phyloP scores from a whole-genome alignment of 53 echinoderm and acorn worm species.

The Temnopleurus reevesii region DNA sequence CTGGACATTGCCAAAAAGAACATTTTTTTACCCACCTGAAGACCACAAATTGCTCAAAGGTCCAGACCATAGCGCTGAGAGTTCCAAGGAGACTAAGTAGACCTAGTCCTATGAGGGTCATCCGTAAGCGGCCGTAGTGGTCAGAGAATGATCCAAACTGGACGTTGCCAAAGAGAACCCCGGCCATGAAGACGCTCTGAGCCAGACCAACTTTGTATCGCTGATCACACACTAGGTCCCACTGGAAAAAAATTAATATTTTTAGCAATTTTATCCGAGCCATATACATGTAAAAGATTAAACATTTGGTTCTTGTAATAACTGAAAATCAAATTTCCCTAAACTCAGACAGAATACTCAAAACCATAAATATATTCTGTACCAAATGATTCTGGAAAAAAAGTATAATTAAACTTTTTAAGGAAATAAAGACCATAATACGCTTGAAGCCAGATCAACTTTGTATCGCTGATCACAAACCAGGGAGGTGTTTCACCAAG shows the following conservation, averaged over 20 bases:
- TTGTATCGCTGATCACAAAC: slow-evolving; percentile 79
- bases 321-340: too few relatives aligned
- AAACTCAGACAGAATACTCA: too few relatives aligned
- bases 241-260: too few relatives aligned
- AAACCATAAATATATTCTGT: too few relatives aligned
- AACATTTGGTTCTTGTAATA: too few relatives aligned
- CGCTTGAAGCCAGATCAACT: slow-evolving; percentile 65
- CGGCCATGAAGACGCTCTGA: slow-evolving; percentile 81
- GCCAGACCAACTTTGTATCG: slow-evolving; percentile 60
- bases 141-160: slow-evolving; percentile 76
- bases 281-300: too few relatives aligned
- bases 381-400: too few relatives aligned
- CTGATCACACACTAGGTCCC: slow-evolving; percentile 89
- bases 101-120: slow-evolving; percentile 61
- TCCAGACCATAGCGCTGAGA: slow-evolving; percentile 62
- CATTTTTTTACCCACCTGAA: slow-evolving; percentile 74
- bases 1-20: slow-evolving; percentile 71
- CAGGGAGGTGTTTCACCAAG: too few relatives aligned
- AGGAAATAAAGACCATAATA: too few relatives aligned
- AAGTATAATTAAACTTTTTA: too few relatives aligned
- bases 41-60: slow-evolving; percentile 60
- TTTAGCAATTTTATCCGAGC: too few relatives aligned
- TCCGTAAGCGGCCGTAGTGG: slow-evolving; percentile 74
- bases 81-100: slow-evolving; percentile 68
- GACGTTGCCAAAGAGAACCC: slow-evolving; percentile 75